Conservation (phyloP, 2,888 invertebrate genomes). For the Pterostichus niger region DNA sequence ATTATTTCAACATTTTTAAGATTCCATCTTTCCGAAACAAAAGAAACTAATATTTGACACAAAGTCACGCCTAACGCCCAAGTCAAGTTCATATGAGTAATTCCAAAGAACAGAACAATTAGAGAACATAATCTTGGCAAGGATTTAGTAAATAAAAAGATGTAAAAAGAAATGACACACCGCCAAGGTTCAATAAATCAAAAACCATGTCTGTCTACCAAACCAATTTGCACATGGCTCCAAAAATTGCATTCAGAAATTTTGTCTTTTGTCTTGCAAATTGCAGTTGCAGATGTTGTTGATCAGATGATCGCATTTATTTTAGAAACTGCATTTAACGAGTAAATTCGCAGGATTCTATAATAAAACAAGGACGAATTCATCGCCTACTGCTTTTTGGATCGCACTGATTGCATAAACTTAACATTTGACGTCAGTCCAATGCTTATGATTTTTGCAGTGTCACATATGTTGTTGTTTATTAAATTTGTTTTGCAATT, state of each 20-base stretch:
- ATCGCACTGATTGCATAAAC: slow-evolving; percentile 48
- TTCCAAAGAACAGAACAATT: slow-evolving; percentile 42
- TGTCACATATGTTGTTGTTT: slow-evolving; percentile 42
- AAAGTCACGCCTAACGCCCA: neutral
- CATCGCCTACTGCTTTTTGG: slow-evolving; percentile 1
- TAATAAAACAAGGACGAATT: slow-evolving; percentile 55
- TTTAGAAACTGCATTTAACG: slow-evolving; percentile 1
- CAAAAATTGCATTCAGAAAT: neutral
- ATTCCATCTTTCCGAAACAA: neutral
- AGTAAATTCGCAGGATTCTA: slow-evolving; percentile 27
- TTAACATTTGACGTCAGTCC: slow-evolving; percentile 48
- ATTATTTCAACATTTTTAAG: neutral
- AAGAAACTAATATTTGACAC: slow-evolving; percentile 7
- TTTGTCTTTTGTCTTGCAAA: neutral
- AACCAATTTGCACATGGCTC: too few relatives aligned
- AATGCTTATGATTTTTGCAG: slow-evolving; percentile 19
- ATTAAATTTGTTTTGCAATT: slow-evolving; percentile 27
- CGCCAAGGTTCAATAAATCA: slow-evolving; percentile 60
- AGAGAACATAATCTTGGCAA: slow-evolving; percentile 60
- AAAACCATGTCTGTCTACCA: slow-evolving; percentile 1
- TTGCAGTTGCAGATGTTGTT: neutral
- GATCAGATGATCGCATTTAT: slow-evolving; percentile 18
- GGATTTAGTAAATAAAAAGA: slow-evolving; percentile 62
- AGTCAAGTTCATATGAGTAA: slow-evolving; percentile 21
- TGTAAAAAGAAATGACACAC: slow-evolving; percentile 35